These are phyloP conservation scores for Menidia menidia DNA, from an alignment of 2,797 vertebrate species.

Conservation along the genomic window DNA sequence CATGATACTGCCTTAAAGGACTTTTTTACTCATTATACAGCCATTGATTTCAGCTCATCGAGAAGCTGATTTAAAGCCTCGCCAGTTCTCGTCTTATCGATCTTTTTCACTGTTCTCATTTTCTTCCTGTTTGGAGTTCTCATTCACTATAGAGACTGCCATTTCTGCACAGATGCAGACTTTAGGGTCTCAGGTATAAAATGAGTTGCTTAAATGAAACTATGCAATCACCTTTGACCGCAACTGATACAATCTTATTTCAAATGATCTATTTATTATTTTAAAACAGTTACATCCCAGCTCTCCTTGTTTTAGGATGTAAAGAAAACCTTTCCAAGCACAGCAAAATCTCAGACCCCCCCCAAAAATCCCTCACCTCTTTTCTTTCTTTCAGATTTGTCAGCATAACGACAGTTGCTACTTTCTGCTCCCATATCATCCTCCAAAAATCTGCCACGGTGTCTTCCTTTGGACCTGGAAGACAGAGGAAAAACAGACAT, in stretches of 20 bases:
- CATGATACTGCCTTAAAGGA: constrained; percentile 57
- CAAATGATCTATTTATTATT: neutral
- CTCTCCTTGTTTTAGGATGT: neutral
- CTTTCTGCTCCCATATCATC: constrained; percentile 98
- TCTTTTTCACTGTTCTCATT: constrained; percentile 26
- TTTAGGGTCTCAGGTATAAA: constrained; percentile 16
- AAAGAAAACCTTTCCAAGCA: neutral
- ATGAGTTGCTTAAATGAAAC: constrained; percentile 2
- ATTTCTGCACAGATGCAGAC: constrained; percentile 22
- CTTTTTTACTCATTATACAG: constrained; percentile 72
- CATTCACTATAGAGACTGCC: constrained; percentile 11
- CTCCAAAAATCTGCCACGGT: constrained; percentile 95
- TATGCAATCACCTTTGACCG: constrained; percentile 14
- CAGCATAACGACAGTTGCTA: constrained; percentile 93
- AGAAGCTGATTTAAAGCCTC: constrained; percentile 51
- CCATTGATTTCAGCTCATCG: constrained; percentile 58
- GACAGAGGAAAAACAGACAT: neutral
- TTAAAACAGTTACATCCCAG: neutral
- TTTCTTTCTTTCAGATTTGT: constrained; percentile 97
- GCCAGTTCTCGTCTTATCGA: constrained; percentile 61
- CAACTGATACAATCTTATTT: constrained; percentile 10
- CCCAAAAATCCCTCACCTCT: constrained; percentile 82
- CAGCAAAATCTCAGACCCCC: neutral
- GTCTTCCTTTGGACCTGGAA: constrained; percentile 93
- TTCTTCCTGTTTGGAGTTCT: constrained; percentile 11